Percentiles rank a stretch among this genome's conserved stretches.
Evolutionary conservation across 2,113 vertebrate genomes (phyloP).

Genomic region (Syrrhaptes paradoxus): DNA sequence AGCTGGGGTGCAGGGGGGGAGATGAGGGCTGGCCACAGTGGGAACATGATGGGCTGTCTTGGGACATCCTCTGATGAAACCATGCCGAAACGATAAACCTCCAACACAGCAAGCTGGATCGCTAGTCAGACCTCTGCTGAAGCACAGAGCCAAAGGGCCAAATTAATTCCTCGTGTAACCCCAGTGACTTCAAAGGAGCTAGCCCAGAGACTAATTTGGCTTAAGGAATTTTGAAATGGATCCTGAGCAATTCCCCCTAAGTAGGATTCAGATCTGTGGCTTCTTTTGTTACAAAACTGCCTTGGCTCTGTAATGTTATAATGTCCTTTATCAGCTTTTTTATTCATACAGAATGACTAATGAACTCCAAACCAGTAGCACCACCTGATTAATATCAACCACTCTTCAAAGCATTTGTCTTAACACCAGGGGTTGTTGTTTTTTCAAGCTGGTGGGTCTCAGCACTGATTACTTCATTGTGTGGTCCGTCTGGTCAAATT

Average conservation of each 20-base stretch:
- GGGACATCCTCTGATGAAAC: constrained; percentile 18
- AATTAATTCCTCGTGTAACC: constrained; percentile 56
- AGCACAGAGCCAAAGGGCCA: background rate
- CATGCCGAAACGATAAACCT: background rate
- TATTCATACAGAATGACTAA: constrained; percentile 36
- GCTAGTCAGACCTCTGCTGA: background rate
- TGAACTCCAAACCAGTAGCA: constrained; percentile 58
- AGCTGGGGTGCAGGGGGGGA: background rate
- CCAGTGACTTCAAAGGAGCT: constrained; percentile 47
- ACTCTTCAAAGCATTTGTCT: constrained; percentile 66
- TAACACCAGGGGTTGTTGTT: constrained; percentile 51
- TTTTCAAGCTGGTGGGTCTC: constrained; percentile 59
- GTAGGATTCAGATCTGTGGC: constrained; percentile 16
- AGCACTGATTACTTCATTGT: constrained; percentile 56
- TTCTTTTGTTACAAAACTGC: constrained; percentile 47
- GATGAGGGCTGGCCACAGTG: background rate
- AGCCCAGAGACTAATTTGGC: constrained; percentile 2
- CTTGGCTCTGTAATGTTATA: constrained; percentile 11
- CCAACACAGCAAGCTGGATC: background rate
- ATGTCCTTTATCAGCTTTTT: constrained; percentile 51
- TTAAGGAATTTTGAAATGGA: constrained; percentile 53
- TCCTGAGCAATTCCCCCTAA: constrained; percentile 26
- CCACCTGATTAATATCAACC: constrained; percentile 63
- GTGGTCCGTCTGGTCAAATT: constrained; percentile 57
- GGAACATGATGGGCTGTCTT: background rate